Conservation (phyloP, 1,140 invertebrate species). For the Sesamia nonagrioides region DNA sequence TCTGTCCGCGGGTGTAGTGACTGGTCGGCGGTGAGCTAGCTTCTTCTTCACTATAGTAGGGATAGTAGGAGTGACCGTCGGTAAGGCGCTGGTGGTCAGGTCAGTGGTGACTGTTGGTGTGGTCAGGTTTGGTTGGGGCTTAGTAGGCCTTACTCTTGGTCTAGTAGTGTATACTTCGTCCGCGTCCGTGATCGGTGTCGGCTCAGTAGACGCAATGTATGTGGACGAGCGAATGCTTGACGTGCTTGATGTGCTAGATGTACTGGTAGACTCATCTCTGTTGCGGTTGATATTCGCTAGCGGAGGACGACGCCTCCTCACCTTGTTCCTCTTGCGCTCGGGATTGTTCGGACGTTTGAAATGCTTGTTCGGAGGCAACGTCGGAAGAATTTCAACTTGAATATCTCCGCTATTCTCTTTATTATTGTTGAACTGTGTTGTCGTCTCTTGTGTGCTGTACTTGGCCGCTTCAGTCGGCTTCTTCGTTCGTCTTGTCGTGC, state of each 20-base stretch:
- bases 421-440: conserved; percentile 56
- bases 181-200: conserved; percentile 64
- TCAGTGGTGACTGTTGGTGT: conserved; percentile 82
- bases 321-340: conserved; percentile 81
- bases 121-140: conserved; percentile 71
- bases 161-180: conserved; percentile 77
- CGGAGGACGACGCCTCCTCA: conserved; percentile 79
- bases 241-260: conserved; percentile 32
- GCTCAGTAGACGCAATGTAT: conserved; percentile 54
- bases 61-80: conserved; percentile 80
- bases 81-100: conserved; percentile 83
- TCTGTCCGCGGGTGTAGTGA: conserved; percentile 73
- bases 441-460: conserved; percentile 61
- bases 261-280: conserved; percentile 67
- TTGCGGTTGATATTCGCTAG: conserved; percentile 66
- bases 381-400: conserved; percentile 75
- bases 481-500: conserved; percentile 74
- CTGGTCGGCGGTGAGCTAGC: conserved; percentile 69
- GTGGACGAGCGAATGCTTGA: conserved; percentile 54
- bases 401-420: conserved; percentile 67
- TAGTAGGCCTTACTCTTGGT: conserved; percentile 75
- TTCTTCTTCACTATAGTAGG: conserved; percentile 83
- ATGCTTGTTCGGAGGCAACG: conserved; percentile 82
- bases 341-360: conserved; percentile 80
- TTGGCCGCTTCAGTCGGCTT: conserved; percentile 75